Percentiles rank a stretch among this genome's conserved stretches.
phyloP scores from a whole-genome alignment of 30 jellyfish, hydroid and myxozoan genomes.

The Turritopsis dohrnii region DNA sequence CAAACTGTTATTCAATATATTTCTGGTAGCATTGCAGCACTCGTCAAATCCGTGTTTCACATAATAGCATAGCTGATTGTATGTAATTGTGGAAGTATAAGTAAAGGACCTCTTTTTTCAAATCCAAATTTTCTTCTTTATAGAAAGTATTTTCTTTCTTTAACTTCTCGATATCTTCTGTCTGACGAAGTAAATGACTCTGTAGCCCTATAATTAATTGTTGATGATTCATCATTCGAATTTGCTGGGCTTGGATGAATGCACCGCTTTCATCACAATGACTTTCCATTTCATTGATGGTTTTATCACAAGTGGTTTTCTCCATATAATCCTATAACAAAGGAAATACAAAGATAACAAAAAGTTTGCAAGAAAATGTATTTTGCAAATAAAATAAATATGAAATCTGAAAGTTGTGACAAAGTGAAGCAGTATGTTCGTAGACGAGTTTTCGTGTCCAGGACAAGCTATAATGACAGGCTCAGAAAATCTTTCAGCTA shows the following conservation, averaged over 20 bases:
- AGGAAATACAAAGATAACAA: not conserved
- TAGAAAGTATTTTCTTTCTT: not conserved
- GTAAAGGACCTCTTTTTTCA: conserved; percentile 12
- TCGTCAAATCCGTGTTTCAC: too few species aligned
- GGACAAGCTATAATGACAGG: too few species aligned
- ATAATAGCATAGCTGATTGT: too few species aligned
- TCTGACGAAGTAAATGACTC: conserved; percentile 36
- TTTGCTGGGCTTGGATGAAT: not conserved
- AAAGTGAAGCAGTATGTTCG: too few species aligned
- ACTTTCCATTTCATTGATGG: not conserved
- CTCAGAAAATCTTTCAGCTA: too few species aligned
- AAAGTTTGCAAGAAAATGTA: too few species aligned
- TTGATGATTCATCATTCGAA: not conserved
- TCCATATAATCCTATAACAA: not conserved
- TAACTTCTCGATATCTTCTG: conserved; percentile 10
- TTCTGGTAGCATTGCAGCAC: not conserved
- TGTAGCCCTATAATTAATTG: conserved; percentile 66
- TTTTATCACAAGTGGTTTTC: not conserved
- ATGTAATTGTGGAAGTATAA: not conserved
- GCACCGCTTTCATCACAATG: not conserved
- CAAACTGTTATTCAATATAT: not conserved
- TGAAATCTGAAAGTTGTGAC: too few species aligned
- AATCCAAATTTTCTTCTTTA: not conserved
- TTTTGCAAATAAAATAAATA: too few species aligned
- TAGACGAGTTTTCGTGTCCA: too few species aligned